Conservation (phyloP, 30 jellyfish, hydroid and myxozoan species). For the Mastigias papua region DNA sequence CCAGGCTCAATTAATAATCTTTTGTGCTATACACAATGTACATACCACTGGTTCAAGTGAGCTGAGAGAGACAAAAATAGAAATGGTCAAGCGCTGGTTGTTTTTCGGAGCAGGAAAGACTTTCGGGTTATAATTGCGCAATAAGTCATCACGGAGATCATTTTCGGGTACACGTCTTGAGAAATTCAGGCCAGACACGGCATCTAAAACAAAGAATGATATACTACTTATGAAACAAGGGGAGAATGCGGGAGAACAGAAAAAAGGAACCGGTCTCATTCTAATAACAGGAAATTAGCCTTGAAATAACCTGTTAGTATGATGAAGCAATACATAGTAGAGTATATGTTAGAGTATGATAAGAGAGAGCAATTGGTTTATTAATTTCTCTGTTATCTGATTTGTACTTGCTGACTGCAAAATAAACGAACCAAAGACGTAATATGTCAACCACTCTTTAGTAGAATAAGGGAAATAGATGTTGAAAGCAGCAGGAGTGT, state of each 20-base stretch:
- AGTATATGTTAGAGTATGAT: no score
- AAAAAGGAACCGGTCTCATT: not conserved
- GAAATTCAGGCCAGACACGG: not conserved
- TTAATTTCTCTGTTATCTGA: no score
- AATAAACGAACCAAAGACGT: no score
- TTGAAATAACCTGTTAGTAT: no score
- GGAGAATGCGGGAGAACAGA: not conserved
- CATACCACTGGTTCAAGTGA: conserved; percentile 41
- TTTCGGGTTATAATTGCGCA: conserved; percentile 18
- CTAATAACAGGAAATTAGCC: no score
- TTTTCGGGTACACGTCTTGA: conserved; percentile 22
- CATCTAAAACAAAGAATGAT: not conserved
- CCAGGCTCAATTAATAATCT: not conserved
- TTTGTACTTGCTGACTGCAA: no score
- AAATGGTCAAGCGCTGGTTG: not conserved
- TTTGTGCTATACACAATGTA: not conserved
- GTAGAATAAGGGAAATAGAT: no score
- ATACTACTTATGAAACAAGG: not conserved
- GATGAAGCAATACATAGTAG: no score
- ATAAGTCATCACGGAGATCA: conserved; percentile 7
- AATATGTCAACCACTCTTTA: no score
- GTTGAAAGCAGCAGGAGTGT: no score
- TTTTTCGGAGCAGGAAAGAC: conserved; percentile 39
- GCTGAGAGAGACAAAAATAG: not conserved
- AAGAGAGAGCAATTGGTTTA: no score